Evolutionary conservation across 2,113 vertebrate species (phyloP).

Genomic region (Microtus oregoni): DNA sequence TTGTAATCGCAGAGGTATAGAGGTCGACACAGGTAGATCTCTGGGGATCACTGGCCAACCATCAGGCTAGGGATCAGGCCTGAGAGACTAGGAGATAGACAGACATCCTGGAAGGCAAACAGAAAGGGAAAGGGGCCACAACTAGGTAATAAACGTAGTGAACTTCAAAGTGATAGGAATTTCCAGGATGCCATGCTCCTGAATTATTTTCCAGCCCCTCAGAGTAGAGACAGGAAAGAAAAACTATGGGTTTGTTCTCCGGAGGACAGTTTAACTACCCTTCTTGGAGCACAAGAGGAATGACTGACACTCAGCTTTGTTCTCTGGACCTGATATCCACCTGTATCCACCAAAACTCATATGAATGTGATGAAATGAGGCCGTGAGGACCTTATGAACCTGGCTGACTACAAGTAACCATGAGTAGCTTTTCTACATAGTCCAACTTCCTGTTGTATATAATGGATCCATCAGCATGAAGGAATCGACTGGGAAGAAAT

Average conservation of each 20-base stretch:
- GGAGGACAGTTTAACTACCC: no score
- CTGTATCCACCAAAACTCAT: background rate
- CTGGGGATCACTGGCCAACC: background rate
- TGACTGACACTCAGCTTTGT: background rate
- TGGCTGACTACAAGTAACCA: background rate
- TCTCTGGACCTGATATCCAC: no score
- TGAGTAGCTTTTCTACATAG: background rate
- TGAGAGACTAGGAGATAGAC: background rate
- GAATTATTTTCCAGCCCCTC: no score
- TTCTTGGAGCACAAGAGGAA: background rate
- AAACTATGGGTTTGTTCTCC: no score
- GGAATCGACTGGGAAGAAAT: background rate
- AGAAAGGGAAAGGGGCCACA: background rate
- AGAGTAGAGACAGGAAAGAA: no score
- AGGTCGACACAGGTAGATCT: background rate
- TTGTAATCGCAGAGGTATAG: background rate
- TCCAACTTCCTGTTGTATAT: background rate
- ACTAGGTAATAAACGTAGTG: background rate
- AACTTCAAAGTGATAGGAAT: background rate
- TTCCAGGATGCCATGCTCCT: background rate
- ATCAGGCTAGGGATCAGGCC: background rate
- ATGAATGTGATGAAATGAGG: background rate
- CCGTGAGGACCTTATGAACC: background rate
- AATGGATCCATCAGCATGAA: background rate
- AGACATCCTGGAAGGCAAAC: background rate